phyloP scores from a whole-genome alignment of 2,888 invertebrate species.

The Conistra vaccinii region DNA sequence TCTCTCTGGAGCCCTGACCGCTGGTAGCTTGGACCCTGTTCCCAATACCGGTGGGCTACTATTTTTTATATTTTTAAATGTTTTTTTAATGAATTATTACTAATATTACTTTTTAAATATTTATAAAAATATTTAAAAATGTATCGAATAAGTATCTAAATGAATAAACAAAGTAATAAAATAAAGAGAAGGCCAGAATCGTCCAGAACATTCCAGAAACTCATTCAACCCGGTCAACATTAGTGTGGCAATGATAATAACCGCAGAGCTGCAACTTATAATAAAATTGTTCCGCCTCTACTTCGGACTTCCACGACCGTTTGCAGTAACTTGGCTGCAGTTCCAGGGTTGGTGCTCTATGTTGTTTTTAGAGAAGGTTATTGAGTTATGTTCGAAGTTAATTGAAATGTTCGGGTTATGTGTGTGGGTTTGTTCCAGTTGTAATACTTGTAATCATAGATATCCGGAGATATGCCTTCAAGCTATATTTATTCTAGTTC shows the following conservation, averaged over 20 bases:
- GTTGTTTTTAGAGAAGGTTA: conserved; percentile 13
- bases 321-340: conserved; percentile 21
- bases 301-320: conserved; percentile 1
- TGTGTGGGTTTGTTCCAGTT: too few species aligned
- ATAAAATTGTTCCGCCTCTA: conserved; percentile 40
- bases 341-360: background rate
- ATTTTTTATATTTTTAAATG: too few species aligned
- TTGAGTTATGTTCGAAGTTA: conserved; percentile 7
- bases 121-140: too few species aligned
- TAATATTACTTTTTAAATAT: too few species aligned
- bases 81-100: too few species aligned
- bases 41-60: too few species aligned
- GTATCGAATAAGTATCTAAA: too few species aligned
- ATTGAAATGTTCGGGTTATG: conserved; percentile 8
- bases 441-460: too few species aligned
- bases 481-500: too few species aligned
- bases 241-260: conserved; percentile 50
- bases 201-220: conserved; percentile 1
- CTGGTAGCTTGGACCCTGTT: too few species aligned
- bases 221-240: conserved; percentile 15
- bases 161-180: background rate
- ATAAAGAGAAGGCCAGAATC: background rate
- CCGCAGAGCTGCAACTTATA: conserved; percentile 35
- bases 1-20: too few species aligned
- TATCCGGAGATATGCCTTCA: too few species aligned